phyloP scores from a whole-genome alignment of 1,140 invertebrate genomes.

The Chymomyza costata region DNA sequence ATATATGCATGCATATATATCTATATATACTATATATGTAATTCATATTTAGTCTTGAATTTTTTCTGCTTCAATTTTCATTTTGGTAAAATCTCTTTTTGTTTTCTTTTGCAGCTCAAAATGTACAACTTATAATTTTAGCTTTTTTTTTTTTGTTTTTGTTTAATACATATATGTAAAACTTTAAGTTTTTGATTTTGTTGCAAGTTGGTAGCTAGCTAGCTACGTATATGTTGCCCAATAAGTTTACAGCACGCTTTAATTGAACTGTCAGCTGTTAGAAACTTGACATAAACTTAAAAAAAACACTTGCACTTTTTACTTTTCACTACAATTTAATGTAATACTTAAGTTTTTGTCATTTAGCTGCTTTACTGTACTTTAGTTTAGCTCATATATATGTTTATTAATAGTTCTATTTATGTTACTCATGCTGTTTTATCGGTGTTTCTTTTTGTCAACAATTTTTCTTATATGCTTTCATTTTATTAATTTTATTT shows the following conservation, averaged over 20 bases:
- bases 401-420: slow-evolving; percentile 49
- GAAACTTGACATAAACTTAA: no score
- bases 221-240: no score
- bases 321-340: no score
- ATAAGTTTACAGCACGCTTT: no score
- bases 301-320: no score
- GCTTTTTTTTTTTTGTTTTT: slow-evolving; percentile 18
- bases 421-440: slow-evolving; percentile 58
- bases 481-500: slow-evolving; percentile 55
- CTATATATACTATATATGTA: slow-evolving; percentile 25
- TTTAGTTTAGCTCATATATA: slow-evolving; percentile 1
- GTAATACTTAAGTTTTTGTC: slow-evolving; percentile 14
- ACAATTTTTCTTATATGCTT: slow-evolving; percentile 46
- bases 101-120: slow-evolving; percentile 42
- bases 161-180: slow-evolving; percentile 10
- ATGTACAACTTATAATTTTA: slow-evolving; percentile 51
- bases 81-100: slow-evolving; percentile 54
- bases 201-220: no score
- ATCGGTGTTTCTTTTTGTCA: slow-evolving; percentile 50
- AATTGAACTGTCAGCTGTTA: no score
- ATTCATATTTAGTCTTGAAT: slow-evolving; percentile 58
- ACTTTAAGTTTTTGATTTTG: slow-evolving; percentile 13
- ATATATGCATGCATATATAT: slow-evolving; percentile 11
- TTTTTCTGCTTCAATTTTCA: slow-evolving; percentile 46
- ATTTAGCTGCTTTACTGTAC: slow-evolving; percentile 8